Conservation (phyloP, 2,113 vertebrate species). For the Heteronetta atricapilla region DNA sequence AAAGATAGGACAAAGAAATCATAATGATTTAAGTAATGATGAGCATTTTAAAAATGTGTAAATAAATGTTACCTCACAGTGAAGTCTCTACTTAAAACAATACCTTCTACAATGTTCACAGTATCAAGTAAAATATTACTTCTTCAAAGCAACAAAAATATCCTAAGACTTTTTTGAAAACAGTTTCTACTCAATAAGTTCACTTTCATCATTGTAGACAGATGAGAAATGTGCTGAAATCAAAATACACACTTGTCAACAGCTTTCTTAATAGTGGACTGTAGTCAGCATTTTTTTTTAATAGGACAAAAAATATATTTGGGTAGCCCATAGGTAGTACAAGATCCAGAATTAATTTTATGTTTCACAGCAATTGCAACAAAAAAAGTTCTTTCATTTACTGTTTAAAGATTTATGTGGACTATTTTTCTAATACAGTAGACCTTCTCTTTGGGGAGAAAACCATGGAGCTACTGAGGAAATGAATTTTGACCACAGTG, state of each 20-base stretch:
- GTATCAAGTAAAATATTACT: neutral
- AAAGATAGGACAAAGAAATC: neutral
- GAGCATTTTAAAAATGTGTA: neutral
- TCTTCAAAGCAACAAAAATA: neutral
- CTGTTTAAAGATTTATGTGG: neutral
- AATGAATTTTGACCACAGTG: neutral
- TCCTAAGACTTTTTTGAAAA: neutral
- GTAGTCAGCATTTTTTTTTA: neutral
- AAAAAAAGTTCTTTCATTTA: neutral
- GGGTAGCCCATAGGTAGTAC: neutral
- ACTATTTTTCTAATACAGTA: neutral
- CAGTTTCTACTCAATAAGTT: neutral
- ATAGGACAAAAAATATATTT: neutral
- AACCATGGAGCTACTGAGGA: neutral
- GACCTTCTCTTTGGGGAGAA: neutral
- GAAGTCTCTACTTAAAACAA: neutral
- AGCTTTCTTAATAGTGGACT: neutral
- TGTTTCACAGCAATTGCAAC: neutral
- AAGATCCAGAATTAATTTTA: neutral
- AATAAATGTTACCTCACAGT: neutral
- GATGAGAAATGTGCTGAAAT: neutral
- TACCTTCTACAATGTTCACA: accelerated
- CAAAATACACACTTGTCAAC: neutral
- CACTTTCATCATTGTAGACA: neutral
- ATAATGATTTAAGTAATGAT: neutral